phyloP scores from a whole-genome alignment of 2,888 invertebrate genomes.

The Agonopterix alstromeriana region DNA sequence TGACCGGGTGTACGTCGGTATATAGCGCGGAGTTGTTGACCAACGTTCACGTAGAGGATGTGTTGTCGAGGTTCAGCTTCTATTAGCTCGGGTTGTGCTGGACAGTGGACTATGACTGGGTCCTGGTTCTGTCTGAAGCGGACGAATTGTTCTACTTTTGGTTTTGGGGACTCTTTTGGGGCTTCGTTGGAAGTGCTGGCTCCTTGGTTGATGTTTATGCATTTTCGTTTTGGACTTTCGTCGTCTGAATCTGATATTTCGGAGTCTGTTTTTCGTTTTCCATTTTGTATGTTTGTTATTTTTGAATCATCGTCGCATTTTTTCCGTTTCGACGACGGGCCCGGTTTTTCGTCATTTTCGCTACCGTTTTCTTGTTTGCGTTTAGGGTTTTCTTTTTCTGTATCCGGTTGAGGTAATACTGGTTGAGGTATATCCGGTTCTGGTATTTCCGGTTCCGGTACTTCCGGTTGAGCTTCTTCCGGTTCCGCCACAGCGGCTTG shows the following conservation, averaged over 20 bases:
- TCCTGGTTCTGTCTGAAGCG: constrained; percentile 20
- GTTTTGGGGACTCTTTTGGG: not conserved
- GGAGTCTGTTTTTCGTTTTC: not conserved
- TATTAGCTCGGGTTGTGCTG: not conserved
- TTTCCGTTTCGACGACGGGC: not conserved
- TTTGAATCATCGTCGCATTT: not conserved
- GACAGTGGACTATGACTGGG: constrained; percentile 14
- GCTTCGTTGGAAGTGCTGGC: not conserved
- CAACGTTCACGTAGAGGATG: constrained; percentile 42
- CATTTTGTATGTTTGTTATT: not conserved
- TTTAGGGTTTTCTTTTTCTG: not conserved
- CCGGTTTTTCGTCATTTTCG: not conserved
- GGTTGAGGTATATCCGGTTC: not conserved
- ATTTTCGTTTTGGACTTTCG: not conserved
- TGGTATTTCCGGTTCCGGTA: not conserved
- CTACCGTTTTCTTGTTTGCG: not conserved
- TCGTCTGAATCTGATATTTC: not conserved
- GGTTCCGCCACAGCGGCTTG: not conserved
- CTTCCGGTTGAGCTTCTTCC: not conserved
- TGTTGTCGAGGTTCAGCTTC: constrained; percentile 27
- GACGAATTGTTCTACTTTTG: constrained; percentile 6
- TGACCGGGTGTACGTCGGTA: not conserved
- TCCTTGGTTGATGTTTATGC: not conserved
- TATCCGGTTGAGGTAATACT: not conserved
- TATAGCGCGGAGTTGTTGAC: constrained; percentile 24